Percentiles rank a stretch among this genome's conserved stretches.
Evolutionary conservation across 2,888 invertebrate species (phyloP).

Genomic region (Zhengitettix transpicula): DNA sequence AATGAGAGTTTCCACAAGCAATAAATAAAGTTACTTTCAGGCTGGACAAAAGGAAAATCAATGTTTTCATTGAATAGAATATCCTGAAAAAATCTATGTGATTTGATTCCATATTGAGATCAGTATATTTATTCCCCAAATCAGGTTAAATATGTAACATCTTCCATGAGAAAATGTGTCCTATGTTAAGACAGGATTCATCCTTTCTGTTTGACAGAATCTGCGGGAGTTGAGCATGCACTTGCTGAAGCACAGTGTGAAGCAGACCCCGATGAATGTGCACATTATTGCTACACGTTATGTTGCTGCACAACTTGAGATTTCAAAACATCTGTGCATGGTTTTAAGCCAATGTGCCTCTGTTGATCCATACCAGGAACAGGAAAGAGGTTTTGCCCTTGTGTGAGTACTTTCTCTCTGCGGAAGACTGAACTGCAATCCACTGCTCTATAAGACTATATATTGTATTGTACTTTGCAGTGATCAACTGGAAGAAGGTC

Average conservation of each 20-base stretch:
- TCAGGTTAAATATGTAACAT: no score
- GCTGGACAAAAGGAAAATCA: no score
- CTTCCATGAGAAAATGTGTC: no score
- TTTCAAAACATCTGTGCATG: conserved; percentile 59
- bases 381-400: conserved; percentile 58
- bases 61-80: no score
- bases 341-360: conserved; percentile 51
- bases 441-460: background rate
- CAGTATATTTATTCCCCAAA: no score
- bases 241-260: conserved; percentile 42
- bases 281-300: conserved; percentile 70
- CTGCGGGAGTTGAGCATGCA: conserved; percentile 73
- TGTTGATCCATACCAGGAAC: conserved; percentile 47
- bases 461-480: conserved; percentile 29
- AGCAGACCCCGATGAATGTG: conserved; percentile 50
- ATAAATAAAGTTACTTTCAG: no score
- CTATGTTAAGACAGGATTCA: no score
- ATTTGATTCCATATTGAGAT: no score
- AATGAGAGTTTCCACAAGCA: no score
- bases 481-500: conserved; percentile 52
- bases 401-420: conserved; percentile 37
- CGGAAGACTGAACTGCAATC: background rate
- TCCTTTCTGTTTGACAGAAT: conserved; percentile 37
- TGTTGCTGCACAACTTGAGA: conserved; percentile 65
- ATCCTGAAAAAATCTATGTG: no score